Percentiles rank a stretch among this genome's conserved stretches.
phyloP scores from a whole-genome alignment of 2,797 vertebrate species.

The Corythornis leucogaster region DNA sequence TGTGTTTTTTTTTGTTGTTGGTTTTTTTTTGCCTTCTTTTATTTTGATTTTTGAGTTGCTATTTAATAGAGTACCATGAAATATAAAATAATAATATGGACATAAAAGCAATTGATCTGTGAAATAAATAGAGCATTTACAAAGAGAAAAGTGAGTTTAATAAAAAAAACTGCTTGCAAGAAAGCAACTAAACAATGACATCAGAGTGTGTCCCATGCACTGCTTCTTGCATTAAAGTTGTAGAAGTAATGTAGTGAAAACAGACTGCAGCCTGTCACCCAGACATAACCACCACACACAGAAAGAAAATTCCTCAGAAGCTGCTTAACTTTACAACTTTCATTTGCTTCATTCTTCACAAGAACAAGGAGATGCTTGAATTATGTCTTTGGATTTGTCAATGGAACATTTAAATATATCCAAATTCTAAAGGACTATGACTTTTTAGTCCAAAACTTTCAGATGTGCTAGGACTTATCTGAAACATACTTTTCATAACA shows the following conservation, averaged over 20 bases:
- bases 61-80: background rate
- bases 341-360: background rate
- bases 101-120: background rate
- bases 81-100: background rate
- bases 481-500: background rate
- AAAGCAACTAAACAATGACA: background rate
- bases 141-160: background rate
- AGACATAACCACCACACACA: background rate
- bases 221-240: background rate
- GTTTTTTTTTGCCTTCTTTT: background rate
- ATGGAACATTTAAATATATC: background rate
- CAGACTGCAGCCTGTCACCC: background rate
- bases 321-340: background rate
- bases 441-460: background rate
- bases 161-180: background rate
- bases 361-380: background rate
- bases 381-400: background rate
- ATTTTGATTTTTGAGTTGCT: background rate
- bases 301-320: background rate
- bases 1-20: no score
- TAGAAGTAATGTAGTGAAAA: background rate
- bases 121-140: background rate
- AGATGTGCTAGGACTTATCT: background rate
- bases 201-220: background rate
- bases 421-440: background rate